phyloP scores from a whole-genome alignment of 2,797 vertebrate genomes.

The Rhodeus uyekii region DNA sequence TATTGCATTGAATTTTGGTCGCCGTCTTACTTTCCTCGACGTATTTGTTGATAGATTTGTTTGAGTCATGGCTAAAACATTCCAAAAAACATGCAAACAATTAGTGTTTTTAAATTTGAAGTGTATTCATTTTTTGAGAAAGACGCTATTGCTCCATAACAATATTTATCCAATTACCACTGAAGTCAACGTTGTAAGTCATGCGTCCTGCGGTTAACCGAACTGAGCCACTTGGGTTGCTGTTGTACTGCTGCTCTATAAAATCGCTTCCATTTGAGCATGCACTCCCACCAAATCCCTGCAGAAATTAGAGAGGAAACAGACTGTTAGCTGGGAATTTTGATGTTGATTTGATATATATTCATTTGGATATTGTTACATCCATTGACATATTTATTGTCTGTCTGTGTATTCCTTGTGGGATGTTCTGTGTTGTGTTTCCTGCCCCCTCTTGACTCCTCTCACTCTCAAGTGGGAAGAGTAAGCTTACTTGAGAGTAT shows the following conservation, averaged over 20 bases:
- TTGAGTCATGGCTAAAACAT: constrained; percentile 69
- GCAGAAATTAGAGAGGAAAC: background rate
- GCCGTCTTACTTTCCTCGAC: constrained; percentile 63
- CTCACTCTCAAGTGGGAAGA: too few species aligned
- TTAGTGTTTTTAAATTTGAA: background rate
- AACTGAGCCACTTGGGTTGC: constrained; percentile 54
- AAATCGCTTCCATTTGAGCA: constrained; percentile 64
- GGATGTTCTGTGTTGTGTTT: too few species aligned
- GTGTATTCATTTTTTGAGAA: background rate
- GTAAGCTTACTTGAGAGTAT: too few species aligned
- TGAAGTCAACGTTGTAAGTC: constrained; percentile 63
- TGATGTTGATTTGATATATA: background rate
- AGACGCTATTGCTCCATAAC: background rate
- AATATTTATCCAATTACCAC: constrained; percentile 50
- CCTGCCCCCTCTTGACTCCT: too few species aligned
- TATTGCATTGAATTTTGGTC: constrained; percentile 64
- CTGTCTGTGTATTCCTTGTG: too few species aligned
- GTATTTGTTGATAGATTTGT: constrained; percentile 60
- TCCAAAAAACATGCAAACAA: background rate
- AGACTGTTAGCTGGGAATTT: too few species aligned
- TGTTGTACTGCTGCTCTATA: constrained; percentile 61
- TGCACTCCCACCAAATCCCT: constrained; percentile 43
- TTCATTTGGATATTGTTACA: background rate
- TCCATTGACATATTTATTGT: too few species aligned
- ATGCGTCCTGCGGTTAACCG: constrained; percentile 60